These are phyloP conservation scores for Taxidea taxus DNA, from an alignment of 2,113 vertebrate species.

Conservation along the genomic window DNA sequence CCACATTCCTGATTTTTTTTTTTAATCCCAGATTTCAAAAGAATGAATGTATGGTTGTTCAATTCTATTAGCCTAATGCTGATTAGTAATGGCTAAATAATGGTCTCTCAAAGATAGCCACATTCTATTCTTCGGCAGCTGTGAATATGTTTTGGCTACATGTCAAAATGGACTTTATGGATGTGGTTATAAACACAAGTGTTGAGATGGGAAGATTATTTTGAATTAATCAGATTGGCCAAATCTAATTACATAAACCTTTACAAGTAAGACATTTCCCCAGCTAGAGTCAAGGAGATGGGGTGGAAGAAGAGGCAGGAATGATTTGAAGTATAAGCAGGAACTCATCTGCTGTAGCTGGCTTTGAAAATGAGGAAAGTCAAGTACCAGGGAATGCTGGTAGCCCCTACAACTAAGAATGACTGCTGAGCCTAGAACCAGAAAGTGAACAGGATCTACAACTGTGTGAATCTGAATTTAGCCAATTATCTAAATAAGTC, in stretches of 20 bases:
- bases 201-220: neutral
- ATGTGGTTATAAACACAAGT: neutral
- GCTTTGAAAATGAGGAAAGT: neutral
- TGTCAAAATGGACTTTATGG: neutral
- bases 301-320: neutral
- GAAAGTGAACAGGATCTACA: neutral
- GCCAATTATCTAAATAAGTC: neutral
- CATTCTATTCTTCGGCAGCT: rapidly evolving
- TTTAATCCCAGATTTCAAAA: neutral
- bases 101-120: neutral
- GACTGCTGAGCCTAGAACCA: neutral
- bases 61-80: neutral
- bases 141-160: neutral
- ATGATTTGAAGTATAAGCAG: neutral
- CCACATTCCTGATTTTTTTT: neutral
- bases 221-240: neutral
- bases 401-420: neutral
- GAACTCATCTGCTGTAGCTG: neutral
- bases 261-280: neutral
- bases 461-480: neutral
- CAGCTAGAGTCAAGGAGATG: neutral
- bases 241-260: neutral
- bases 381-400: neutral
- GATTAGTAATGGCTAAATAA: neutral
- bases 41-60: neutral